Conservation (phyloP, 1,140 invertebrate genomes). For the Cataglyphis hispanica region DNA sequence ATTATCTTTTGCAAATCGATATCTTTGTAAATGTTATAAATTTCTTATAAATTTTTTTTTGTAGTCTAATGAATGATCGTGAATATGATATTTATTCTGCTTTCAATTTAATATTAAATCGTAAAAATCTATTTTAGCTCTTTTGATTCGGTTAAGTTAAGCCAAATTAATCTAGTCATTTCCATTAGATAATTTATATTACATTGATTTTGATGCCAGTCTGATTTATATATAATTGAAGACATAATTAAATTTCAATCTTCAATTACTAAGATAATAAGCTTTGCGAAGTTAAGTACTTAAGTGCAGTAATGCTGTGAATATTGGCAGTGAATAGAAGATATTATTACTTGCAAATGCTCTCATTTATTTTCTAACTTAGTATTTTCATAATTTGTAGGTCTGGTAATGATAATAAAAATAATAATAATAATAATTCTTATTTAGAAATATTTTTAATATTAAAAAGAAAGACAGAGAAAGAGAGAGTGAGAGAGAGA, state of each 20-base stretch:
- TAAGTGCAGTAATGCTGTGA: slow-evolving; percentile 30
- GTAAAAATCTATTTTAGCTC: not conserved
- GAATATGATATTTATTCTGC: not conserved
- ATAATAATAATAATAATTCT: not conserved
- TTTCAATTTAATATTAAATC: not conserved
- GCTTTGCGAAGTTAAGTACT: slow-evolving; percentile 50
- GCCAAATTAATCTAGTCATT: not conserved
- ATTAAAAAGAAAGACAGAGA: not conserved
- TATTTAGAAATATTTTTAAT: not conserved
- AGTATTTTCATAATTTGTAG: not conserved
- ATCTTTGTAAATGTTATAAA: not conserved
- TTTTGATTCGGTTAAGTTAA: not conserved
- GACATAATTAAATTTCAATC: slow-evolving; percentile 52
- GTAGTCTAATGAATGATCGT: not conserved
- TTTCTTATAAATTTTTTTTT: not conserved
- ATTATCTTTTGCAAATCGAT: not conserved
- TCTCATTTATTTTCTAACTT: not conserved
- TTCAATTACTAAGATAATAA: slow-evolving; percentile 50
- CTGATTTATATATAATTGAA: slow-evolving; percentile 26
- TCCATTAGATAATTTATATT: slow-evolving; percentile 12
- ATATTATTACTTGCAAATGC: slow-evolving; percentile 17
- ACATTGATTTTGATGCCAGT: slow-evolving; percentile 20
- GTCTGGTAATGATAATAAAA: not conserved
- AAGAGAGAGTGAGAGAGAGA: not conserved
- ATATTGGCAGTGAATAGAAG: not conserved